Conservation (phyloP, 2,888 invertebrate species). For the Melangyna quadrimaculata region DNA sequence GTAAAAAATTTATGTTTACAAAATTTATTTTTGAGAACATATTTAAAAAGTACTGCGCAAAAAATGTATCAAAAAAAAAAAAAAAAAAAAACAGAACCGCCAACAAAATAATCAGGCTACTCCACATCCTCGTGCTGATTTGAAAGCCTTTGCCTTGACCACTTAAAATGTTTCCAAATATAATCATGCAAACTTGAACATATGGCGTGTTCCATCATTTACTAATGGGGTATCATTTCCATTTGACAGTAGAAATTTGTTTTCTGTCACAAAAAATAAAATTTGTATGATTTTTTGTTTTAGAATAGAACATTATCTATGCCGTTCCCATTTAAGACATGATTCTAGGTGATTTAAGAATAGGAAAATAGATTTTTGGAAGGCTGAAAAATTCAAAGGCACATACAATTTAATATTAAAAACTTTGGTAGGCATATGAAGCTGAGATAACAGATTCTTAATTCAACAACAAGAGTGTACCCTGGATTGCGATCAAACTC, state of each 20-base stretch:
- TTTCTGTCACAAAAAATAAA: conserved; percentile 7
- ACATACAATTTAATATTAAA: too few relatives aligned
- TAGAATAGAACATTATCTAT: not conserved
- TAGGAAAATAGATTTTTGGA: too few relatives aligned
- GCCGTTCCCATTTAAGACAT: not conserved
- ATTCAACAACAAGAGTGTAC: too few relatives aligned
- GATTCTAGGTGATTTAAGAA: too few relatives aligned
- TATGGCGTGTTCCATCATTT: not conserved
- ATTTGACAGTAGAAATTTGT: conserved; percentile 1
- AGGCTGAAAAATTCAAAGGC: too few relatives aligned
- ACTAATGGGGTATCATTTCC: conserved; percentile 4
- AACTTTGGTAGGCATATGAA: too few relatives aligned
- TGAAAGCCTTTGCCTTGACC: conserved; percentile 14
- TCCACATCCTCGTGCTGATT: not conserved
- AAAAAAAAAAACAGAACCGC: not conserved
- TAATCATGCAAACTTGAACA: not conserved
- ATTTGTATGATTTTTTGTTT: not conserved
- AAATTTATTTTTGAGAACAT: too few relatives aligned
- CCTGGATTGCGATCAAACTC: too few relatives aligned
- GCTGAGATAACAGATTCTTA: too few relatives aligned
- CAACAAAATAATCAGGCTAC: not conserved
- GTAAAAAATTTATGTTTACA: too few relatives aligned
- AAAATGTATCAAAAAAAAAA: not conserved
- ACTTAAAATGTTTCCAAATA: not conserved
- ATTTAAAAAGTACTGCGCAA: too few relatives aligned